Conservation (phyloP, 2,113 vertebrate genomes). For the Rhinolophus ferrumequinum region DNA sequence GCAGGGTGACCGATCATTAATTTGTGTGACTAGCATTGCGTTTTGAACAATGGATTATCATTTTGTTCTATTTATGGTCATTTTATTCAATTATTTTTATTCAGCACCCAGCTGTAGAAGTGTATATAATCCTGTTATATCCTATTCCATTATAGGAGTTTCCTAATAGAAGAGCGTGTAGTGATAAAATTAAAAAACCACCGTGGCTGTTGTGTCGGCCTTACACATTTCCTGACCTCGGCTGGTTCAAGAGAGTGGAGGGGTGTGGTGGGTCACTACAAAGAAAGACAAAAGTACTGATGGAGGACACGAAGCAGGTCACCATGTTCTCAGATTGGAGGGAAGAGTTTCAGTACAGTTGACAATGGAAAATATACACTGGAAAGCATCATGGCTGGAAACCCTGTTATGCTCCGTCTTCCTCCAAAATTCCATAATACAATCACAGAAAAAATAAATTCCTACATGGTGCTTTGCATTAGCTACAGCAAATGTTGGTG, state of each 20-base stretch:
- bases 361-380: background rate
- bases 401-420: background rate
- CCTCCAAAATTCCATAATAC: background rate
- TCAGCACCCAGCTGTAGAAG: conserved; percentile 63
- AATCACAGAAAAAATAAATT: background rate
- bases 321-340: background rate
- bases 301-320: background rate
- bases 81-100: conserved; percentile 78
- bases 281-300: conserved; percentile 8
- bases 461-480: background rate
- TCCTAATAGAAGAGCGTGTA: conserved; percentile 59
- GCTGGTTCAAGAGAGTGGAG: conserved; percentile 45
- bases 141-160: conserved; percentile 56
- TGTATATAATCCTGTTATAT: conserved; percentile 70
- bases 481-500: conserved; percentile 41
- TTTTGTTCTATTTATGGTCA: conserved; percentile 70
- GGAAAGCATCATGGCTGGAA: background rate
- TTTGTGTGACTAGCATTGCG: background rate
- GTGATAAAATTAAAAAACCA: conserved; percentile 58
- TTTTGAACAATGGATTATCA: conserved; percentile 50
- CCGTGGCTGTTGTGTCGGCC: background rate
- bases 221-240: conserved; percentile 43
- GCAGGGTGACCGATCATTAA: background rate
- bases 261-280: background rate
- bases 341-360: background rate